Evolutionary conservation across 2,888 invertebrate genomes (phyloP).

Genomic region (Heliconius sara): DNA sequence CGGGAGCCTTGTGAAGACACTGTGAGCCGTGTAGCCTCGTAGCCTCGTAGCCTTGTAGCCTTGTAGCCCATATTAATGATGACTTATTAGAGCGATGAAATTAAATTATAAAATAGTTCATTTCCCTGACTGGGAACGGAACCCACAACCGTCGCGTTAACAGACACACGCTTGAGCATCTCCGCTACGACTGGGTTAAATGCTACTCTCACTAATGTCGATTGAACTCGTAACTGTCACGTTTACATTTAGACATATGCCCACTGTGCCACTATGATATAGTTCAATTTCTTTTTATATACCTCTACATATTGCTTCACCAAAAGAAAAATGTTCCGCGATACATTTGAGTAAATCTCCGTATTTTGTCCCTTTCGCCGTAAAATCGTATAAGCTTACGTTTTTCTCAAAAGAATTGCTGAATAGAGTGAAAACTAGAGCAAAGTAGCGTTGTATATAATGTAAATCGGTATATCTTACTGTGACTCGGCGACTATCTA

Average conservation of each 20-base stretch:
- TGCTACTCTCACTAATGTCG: too few species aligned
- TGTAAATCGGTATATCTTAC: slow-evolving; percentile 12
- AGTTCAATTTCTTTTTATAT: too few species aligned
- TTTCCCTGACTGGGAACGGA: neutral
- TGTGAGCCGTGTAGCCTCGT: too few species aligned
- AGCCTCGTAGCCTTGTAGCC: too few species aligned
- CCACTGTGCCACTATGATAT: too few species aligned
- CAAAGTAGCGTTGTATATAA: slow-evolving; percentile 19
- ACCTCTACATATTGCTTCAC: neutral
- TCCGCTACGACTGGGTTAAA: too few species aligned
- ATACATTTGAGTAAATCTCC: slow-evolving; percentile 24
- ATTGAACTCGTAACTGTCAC: too few species aligned
- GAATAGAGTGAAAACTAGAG: slow-evolving; percentile 22
- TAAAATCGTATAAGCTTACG: slow-evolving; percentile 26
- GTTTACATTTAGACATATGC: too few species aligned
- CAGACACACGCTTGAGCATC: neutral
- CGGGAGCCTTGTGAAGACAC: too few species aligned
- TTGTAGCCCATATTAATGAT: too few species aligned
- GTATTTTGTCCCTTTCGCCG: slow-evolving; percentile 24
- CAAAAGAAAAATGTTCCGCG: slow-evolving; percentile 17
- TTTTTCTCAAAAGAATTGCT: slow-evolving; percentile 21
- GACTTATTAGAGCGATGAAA: neutral
- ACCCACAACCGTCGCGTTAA: neutral
- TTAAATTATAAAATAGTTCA: neutral
- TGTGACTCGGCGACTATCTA: neutral